Evolutionary conservation across 2,113 vertebrate species (phyloP), one percentile per base, ranked within the genome.

Genomic region (Cyanoramphus novaezelandiae): DNA sequence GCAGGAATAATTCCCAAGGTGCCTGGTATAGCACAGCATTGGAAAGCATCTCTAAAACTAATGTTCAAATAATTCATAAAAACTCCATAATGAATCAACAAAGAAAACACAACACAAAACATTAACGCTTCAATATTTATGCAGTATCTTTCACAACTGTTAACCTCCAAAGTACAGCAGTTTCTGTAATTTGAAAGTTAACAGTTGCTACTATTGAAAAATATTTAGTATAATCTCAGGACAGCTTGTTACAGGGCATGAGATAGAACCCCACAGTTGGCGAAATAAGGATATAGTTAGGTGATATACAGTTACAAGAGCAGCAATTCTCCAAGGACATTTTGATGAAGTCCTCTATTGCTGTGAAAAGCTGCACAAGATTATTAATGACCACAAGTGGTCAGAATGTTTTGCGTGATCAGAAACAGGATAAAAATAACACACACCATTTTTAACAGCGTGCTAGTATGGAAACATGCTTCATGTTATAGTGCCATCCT

Each of bases 371-470:
- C 63, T 69, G 15, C n/a, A 46, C 17, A 59, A 68, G 62, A 76
- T 85, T 87, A 88, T 80, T 93, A 94, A 95, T 63, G 57, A 72
- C 37, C 55, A 53, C 49, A 92, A 92, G 46, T 60, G 72, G 46
- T 84, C 76, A 71, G 55, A 78, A 55, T 49, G 17, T 77, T 94
- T 72, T 93, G 31, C 6, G 0, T 43, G 53, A 47, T 77, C 70
- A 77, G 46, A 83, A 93, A 70, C 15, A 44, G 18, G 37, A 74
- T 77, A 55, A 80, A 91, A 86, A 67, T 86, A 90, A 18, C 44
- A 10, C 15, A 35, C 4, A 43, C 23, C 4, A 2, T 80, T 84
- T 76, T 80, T 35, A 70, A 41, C 15, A 49, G 64, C 2, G 1
- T 64, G 37, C 41, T 35, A 11, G 12, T 28, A 28, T 46, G 29